phyloP scores from a whole-genome alignment of 2,797 vertebrate species.

The Lithobates pipiens region DNA sequence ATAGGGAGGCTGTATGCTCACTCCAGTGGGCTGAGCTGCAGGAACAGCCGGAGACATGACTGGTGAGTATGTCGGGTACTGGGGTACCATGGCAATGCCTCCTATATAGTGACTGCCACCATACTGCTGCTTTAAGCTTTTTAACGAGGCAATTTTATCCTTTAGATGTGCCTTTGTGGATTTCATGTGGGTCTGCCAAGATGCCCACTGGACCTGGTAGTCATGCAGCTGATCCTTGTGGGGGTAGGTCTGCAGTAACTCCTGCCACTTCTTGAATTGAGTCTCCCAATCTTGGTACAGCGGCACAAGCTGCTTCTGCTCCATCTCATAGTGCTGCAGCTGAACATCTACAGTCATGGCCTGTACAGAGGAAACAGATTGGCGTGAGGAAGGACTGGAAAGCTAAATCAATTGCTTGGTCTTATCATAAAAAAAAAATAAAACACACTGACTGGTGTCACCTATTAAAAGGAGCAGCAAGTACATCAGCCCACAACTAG shows the following conservation, averaged over 20 bases:
- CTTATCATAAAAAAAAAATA: no score
- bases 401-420: no score
- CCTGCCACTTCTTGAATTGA: slow-evolving; percentile 91
- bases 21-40: slow-evolving; percentile 58
- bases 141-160: slow-evolving; percentile 87
- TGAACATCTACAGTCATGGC: slow-evolving; percentile 91
- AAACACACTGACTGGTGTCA: no score
- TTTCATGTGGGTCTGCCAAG: slow-evolving; percentile 97
- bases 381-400: no score
- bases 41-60: slow-evolving; percentile 75
- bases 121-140: slow-evolving; percentile 82
- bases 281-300: slow-evolving; percentile 91
- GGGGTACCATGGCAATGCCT: slow-evolving; percentile 78
- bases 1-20: slow-evolving; percentile 38
- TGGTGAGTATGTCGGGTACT: slow-evolving; percentile 79
- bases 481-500: no score
- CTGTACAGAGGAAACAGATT: slow-evolving; percentile 70
- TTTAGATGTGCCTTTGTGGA: slow-evolving; percentile 89
- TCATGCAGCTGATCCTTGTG: slow-evolving; percentile 96
- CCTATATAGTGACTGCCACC: slow-evolving; percentile 75
- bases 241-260: slow-evolving; percentile 92
- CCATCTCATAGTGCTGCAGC: slow-evolving; percentile 88
- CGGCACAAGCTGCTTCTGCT: slow-evolving; percentile 89
- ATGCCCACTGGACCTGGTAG: slow-evolving; percentile 95
- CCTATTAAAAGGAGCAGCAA: no score